phyloP scores from a whole-genome alignment of 2,888 invertebrate species.

The Melitaea athalia region DNA sequence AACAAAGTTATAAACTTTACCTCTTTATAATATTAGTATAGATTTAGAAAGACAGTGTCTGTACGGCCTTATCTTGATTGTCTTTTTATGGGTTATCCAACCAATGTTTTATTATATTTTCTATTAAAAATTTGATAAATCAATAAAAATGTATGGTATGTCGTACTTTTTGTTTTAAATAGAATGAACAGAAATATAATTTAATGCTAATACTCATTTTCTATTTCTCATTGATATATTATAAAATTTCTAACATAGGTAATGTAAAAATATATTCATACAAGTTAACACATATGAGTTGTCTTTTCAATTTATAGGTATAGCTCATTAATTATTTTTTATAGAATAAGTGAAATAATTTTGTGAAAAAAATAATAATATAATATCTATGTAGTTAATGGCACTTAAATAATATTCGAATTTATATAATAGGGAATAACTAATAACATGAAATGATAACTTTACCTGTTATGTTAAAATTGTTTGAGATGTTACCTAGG shows the following conservation, averaged over 20 bases:
- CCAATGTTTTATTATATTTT: neutral
- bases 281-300: neutral
- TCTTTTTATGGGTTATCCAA: neutral
- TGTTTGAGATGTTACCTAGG: neutral
- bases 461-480: slow-evolving; percentile 1
- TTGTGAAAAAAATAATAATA: slow-evolving; percentile 29
- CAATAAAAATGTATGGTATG: neutral
- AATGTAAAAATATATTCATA: neutral
- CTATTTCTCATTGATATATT: neutral
- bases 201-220: neutral
- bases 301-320: slow-evolving; percentile 4
- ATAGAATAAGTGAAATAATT: slow-evolving; percentile 20
- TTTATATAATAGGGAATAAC: slow-evolving; percentile 33
- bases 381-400: slow-evolving; percentile 33
- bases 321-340: slow-evolving; percentile 4
- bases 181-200: neutral
- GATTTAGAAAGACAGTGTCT: no score
- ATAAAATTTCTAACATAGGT: neutral
- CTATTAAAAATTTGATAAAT: no score
- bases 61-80: slow-evolving; percentile 1
- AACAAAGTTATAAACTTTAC: no score
- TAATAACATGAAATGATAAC: neutral
- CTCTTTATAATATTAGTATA: no score
- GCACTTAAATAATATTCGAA: slow-evolving; percentile 39
- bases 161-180: neutral